Conservation (phyloP, 1,140 invertebrate genomes). For the Rhizoglyphus robini region DNA sequence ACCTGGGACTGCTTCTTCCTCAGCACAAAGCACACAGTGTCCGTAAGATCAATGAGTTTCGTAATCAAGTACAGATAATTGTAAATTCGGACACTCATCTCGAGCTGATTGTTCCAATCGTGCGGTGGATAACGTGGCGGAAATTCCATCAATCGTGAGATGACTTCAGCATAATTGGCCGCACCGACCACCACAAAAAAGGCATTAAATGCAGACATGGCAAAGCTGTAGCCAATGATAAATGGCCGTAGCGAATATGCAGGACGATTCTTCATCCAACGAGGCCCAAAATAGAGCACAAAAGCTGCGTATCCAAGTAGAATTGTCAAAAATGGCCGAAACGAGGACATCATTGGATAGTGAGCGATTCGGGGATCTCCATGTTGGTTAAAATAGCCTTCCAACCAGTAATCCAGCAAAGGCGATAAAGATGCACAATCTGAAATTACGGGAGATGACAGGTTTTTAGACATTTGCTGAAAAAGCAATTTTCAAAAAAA, state of each 20-base stretch:
- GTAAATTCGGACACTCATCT: constrained; percentile 39
- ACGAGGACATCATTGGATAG: constrained; percentile 15
- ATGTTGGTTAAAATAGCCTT: constrained; percentile 16
- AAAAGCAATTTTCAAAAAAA: too few species aligned
- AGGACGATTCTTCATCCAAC: constrained; percentile 23
- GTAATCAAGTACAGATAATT: constrained; percentile 81
- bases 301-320: constrained; percentile 4
- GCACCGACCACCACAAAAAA: constrained; percentile 22
- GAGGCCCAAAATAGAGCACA: constrained; percentile 21
- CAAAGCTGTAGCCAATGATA: constrained; percentile 22
- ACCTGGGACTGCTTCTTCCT: too few species aligned
- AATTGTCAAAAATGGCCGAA: constrained; percentile 8
- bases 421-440: too few species aligned
- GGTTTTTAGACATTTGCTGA: too few species aligned
- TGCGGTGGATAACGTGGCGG: constrained; percentile 3
- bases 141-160: not conserved
- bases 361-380: constrained; percentile 20
- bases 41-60: constrained; percentile 80
- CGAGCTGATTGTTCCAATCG: constrained; percentile 28
- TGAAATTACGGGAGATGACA: too few species aligned
- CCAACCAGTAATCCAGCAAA: constrained; percentile 15
- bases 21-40: constrained; percentile 84
- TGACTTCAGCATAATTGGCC: not conserved
- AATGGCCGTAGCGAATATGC: constrained; percentile 17
- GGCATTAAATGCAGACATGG: constrained; percentile 19